Percentiles rank a stretch among this genome's conserved stretches.
Conservation (phyloP, 1,140 invertebrate genomes). For the Cherax quadricarinatus region DNA sequence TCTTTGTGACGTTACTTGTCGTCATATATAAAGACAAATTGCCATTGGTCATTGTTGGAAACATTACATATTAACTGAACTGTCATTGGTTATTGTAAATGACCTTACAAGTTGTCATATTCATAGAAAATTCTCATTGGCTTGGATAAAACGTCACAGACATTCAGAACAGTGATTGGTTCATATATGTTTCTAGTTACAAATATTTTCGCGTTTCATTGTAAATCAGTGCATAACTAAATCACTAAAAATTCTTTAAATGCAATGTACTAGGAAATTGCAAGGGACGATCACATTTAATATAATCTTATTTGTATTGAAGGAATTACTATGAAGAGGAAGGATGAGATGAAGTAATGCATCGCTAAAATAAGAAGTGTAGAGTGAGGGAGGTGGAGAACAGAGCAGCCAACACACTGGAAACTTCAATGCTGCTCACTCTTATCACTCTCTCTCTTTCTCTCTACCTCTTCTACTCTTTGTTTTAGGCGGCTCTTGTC, state of each 20-base stretch:
- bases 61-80: background rate
- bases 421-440: background rate
- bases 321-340: background rate
- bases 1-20: constrained; percentile 13
- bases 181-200: background rate
- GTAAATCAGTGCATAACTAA: background rate
- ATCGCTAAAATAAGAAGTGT: constrained; percentile 6
- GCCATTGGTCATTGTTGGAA: background rate
- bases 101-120: constrained; percentile 7
- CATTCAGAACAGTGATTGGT: background rate
- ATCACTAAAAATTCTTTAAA: background rate
- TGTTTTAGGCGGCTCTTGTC: background rate
- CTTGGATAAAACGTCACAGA: background rate
- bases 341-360: background rate
- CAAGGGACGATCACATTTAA: too few species aligned
- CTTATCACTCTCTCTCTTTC: background rate
- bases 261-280: too few species aligned
- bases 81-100: constrained; percentile 12
- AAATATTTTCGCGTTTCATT: background rate
- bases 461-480: background rate
- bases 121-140: background rate
- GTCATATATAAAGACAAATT: background rate
- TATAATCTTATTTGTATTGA: background rate
- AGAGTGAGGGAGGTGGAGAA: background rate
- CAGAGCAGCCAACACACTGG: background rate